These are phyloP conservation scores for Semibalanus balanoides DNA, from an alignment of 1,140 invertebrate species.

Conservation along the genomic window DNA sequence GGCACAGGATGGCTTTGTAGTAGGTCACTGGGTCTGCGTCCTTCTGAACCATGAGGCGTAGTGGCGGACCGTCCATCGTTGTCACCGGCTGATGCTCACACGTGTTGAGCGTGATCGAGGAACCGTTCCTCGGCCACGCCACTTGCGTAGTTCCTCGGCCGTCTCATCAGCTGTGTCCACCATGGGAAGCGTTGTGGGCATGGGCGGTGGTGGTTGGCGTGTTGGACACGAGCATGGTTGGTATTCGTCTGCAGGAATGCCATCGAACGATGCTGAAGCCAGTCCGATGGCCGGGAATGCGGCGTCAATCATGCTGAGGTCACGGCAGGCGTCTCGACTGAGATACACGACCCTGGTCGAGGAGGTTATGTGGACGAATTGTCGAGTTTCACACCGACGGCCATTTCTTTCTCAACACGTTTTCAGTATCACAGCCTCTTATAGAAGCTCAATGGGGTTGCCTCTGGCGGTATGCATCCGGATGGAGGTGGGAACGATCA, in stretches of 20 bases:
- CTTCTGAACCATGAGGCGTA: background rate
- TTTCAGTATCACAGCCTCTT: too few relatives aligned
- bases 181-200: background rate
- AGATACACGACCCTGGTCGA: background rate
- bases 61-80: background rate
- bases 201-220: background rate
- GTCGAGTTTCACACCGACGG: background rate
- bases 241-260: background rate
- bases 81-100: background rate
- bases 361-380: background rate
- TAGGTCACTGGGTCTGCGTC: background rate
- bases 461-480: too few relatives aligned
- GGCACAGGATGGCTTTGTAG: conserved; percentile 11
- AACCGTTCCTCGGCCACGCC: background rate
- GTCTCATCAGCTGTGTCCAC: background rate
- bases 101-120: background rate
- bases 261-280: background rate
- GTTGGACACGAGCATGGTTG: background rate
- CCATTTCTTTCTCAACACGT: too few relatives aligned
- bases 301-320: background rate
- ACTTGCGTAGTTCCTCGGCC: background rate
- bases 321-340: background rate
- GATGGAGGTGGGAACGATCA: too few relatives aligned
- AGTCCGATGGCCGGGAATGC: background rate
- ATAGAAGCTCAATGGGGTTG: too few relatives aligned